Evolutionary conservation across 2,113 vertebrate species (phyloP).

Genomic region (Myrmecobius fasciatus): DNA sequence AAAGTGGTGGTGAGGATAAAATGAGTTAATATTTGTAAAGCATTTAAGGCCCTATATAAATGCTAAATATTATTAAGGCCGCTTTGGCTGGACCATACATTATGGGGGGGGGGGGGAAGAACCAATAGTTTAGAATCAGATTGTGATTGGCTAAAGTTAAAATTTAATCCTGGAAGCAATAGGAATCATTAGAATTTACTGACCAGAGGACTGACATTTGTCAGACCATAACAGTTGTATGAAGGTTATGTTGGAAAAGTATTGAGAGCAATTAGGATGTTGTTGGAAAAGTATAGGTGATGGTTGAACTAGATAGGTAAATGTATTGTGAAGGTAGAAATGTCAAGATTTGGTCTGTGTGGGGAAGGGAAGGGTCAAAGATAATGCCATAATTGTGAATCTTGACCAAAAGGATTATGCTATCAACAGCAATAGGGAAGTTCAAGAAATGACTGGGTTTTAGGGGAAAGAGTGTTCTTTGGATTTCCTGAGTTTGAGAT

Average conservation of each 20-base stretch:
- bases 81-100: background rate
- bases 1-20: background rate
- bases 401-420: background rate
- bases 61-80: background rate
- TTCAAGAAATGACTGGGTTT: background rate
- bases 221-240: background rate
- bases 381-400: background rate
- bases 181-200: background rate
- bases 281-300: background rate
- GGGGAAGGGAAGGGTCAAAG: background rate
- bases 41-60: background rate
- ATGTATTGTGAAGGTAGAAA: background rate
- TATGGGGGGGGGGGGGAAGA: no score
- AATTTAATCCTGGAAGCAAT: background rate
- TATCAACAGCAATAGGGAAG: background rate
- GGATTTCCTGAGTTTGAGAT: background rate
- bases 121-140: no score
- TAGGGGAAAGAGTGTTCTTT: background rate
- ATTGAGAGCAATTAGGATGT: background rate
- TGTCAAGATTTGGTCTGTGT: background rate
- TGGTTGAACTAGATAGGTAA: background rate
- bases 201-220: background rate
- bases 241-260: background rate
- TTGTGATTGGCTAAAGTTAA: background rate
- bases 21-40: background rate